These are phyloP conservation scores for Aphelinus certus DNA, from an alignment of 1,140 invertebrate species.

Conservation along the genomic window DNA sequence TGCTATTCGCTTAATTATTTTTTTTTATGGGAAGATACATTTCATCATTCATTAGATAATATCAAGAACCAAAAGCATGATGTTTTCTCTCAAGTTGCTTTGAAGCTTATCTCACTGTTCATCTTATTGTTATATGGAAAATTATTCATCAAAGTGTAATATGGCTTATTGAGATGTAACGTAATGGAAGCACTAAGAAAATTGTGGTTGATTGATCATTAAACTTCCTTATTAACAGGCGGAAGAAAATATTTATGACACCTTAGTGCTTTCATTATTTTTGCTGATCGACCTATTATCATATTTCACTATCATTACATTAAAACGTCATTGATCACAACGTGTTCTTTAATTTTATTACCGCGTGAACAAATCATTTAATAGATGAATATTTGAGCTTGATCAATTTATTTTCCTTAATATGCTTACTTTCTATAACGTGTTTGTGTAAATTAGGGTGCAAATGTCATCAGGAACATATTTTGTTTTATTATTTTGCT, in stretches of 20 bases:
- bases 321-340: constrained; percentile 13
- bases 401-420: too few species aligned
- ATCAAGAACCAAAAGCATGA: constrained; percentile 33
- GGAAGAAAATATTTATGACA: too few species aligned
- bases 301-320: not conserved
- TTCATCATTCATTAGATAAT: constrained; percentile 25
- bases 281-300: too few species aligned
- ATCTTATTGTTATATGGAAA: too few species aligned
- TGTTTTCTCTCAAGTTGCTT: constrained; percentile 41
- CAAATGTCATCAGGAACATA: constrained; percentile 11
- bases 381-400: too few species aligned
- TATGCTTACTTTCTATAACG: too few species aligned
- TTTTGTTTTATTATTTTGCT: constrained; percentile 5
- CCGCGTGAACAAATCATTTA: not conserved
- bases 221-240: too few species aligned
- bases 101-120: constrained; percentile 39
- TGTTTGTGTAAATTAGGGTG: not conserved
- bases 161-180: too few species aligned
- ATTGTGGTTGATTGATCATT: too few species aligned
- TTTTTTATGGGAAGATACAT: constrained; percentile 33
- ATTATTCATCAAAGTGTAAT: too few species aligned
- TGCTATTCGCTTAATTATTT: constrained; percentile 1
- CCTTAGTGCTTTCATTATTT: too few species aligned
- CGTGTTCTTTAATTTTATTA: constrained; percentile 8
- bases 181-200: too few species aligned